A percentile compares a stretch with the other conserved stretches of the same genome.
phyloP scores from a whole-genome alignment of 2,888 invertebrate species.

The Sarcophaga carnaria region DNA sequence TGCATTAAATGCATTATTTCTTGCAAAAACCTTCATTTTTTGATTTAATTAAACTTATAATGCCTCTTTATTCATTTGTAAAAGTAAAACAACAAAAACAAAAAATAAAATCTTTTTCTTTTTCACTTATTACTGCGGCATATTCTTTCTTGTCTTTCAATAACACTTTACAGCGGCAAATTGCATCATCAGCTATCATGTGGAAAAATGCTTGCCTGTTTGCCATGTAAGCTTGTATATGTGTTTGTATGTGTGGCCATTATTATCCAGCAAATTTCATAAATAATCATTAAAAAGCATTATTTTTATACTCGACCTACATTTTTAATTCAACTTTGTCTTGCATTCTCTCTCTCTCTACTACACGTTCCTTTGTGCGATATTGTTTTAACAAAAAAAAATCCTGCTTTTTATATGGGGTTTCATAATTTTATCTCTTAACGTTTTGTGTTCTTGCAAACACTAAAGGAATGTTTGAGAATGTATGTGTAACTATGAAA shows the following conservation, averaged over 20 bases:
- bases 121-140: not conserved
- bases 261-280: conserved; percentile 28
- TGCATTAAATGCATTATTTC: too few species aligned
- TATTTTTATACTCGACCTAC: conserved; percentile 51
- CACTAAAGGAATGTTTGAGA: not conserved
- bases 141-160: not conserved
- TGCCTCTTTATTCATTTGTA: not conserved
- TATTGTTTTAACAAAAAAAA: not conserved
- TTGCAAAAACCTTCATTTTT: too few species aligned
- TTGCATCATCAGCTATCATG: not conserved
- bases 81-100: not conserved
- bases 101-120: not conserved
- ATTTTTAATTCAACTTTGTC: conserved; percentile 43
- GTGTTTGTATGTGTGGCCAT: not conserved
- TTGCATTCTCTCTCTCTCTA: not conserved
- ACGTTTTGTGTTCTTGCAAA: conserved; percentile 4
- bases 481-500: too few species aligned
- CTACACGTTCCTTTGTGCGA: not conserved
- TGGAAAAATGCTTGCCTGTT: not conserved
- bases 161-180: not conserved
- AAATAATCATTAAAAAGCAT: conserved; percentile 50
- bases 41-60: not conserved
- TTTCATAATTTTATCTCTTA: conserved; percentile 30
- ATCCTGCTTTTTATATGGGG: too few species aligned
- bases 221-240: not conserved